Conservation (phyloP, 1,140 invertebrate species). For the Heliothis subflexa region DNA sequence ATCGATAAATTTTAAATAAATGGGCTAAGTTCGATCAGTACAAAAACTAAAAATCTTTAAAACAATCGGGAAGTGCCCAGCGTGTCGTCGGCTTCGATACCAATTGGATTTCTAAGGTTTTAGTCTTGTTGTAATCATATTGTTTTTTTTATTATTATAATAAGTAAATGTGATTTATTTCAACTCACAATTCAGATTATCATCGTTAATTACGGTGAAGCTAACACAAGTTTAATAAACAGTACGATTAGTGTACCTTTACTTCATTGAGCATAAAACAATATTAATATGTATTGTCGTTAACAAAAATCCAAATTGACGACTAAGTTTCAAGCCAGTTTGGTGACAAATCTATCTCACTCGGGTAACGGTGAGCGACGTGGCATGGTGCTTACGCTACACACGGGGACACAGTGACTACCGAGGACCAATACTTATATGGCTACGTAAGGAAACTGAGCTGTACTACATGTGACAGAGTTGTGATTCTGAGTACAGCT, state of each 20-base stretch:
- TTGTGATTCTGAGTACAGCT: too few relatives aligned
- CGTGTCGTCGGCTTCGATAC: background rate
- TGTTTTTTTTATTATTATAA: background rate
- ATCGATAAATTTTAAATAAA: conserved; percentile 47
- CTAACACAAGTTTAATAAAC: too few relatives aligned
- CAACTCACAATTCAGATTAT: too few relatives aligned
- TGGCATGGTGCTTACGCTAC: background rate
- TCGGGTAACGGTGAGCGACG: background rate
- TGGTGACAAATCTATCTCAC: conserved; percentile 39
- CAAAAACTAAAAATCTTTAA: conserved; percentile 43
- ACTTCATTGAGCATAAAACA: too few relatives aligned
- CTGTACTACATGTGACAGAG: too few relatives aligned
- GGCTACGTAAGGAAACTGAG: too few relatives aligned
- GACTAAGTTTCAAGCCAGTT: conserved; percentile 9
- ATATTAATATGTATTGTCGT: too few relatives aligned
- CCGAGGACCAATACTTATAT: background rate
- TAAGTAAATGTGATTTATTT: background rate
- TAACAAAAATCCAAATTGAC: too few relatives aligned
- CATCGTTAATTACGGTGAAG: too few relatives aligned
- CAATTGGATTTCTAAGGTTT: background rate
- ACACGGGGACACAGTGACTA: background rate
- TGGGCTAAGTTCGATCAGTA: conserved; percentile 37
- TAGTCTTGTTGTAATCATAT: background rate
- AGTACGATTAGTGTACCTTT: too few relatives aligned
- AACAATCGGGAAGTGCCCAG: conserved; percentile 13